Conservation (phyloP, 2,113 vertebrate genomes). For the Myotis davidii region DNA sequence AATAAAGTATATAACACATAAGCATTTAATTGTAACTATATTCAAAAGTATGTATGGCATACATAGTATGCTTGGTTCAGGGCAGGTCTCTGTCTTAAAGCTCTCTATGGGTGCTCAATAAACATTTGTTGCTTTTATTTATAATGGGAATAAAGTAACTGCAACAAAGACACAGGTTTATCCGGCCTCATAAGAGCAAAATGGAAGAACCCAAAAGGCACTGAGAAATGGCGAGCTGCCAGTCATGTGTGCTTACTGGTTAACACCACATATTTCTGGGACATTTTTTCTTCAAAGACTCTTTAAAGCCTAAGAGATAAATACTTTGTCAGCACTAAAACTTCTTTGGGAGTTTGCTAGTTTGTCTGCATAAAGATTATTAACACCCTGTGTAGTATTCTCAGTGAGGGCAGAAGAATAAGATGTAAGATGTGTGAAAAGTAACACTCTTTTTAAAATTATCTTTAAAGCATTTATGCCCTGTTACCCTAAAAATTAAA, state of each 20-base stretch:
- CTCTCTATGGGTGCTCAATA: neutral
- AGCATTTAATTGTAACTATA: neutral
- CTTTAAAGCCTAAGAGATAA: neutral
- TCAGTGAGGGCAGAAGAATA: neutral
- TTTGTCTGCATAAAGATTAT: constrained; percentile 37
- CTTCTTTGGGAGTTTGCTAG: constrained; percentile 1
- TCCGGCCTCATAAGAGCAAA: neutral
- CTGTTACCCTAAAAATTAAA: neutral
- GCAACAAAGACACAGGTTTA: neutral
- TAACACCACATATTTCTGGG: neutral
- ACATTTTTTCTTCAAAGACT: constrained; percentile 15
- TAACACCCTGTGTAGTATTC: neutral
- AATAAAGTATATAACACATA: neutral
- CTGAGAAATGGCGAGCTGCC: neutral
- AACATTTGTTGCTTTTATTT: neutral
- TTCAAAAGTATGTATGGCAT: neutral
- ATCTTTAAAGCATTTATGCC: constrained; percentile 25
- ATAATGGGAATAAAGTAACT: neutral
- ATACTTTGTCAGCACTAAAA: neutral
- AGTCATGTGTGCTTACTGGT: neutral
- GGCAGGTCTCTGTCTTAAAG: neutral
- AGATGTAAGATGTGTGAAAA: neutral
- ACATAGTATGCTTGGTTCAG: neutral
- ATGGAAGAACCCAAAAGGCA: neutral
- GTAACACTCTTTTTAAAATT: neutral